Percentiles rank a stretch among this genome's conserved stretches.
These are phyloP conservation scores for Hartigia nigra DNA, from an alignment of 2,888 invertebrate genomes.

Conservation along the genomic window DNA sequence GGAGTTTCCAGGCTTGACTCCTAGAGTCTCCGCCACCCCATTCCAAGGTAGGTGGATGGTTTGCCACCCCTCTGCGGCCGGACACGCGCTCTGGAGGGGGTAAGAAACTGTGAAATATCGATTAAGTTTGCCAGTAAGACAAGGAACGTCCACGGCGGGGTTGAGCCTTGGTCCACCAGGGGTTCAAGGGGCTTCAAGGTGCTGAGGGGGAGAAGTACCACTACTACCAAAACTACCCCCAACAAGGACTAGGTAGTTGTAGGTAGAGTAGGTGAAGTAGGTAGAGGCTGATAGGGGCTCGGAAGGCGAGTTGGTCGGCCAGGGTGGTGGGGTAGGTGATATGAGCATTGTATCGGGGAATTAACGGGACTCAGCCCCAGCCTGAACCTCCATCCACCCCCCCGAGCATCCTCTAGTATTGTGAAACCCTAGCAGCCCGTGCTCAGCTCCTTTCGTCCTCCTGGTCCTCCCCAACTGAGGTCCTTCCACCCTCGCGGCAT, in stretches of 20 bases:
- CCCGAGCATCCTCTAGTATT: neutral
- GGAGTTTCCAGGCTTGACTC: constrained; percentile 29
- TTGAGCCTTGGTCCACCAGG: constrained; percentile 28
- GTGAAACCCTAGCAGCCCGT: neutral
- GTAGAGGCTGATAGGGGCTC: constrained; percentile 20
- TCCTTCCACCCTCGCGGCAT: constrained; percentile 30
- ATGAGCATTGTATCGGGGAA: constrained; percentile 67
- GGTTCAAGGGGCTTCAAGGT: constrained; percentile 26
- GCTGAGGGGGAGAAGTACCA: neutral
- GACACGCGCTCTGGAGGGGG: constrained; percentile 59
- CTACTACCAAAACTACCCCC: neutral
- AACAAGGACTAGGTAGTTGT: neutral
- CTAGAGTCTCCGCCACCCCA: constrained; percentile 1
- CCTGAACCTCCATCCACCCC: constrained; percentile 12
- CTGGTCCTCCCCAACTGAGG: neutral
- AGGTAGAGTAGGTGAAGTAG: neutral
- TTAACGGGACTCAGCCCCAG: constrained; percentile 56
- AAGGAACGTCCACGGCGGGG: constrained; percentile 64
- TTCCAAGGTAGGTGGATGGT: neutral
- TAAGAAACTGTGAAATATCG: constrained; percentile 67
- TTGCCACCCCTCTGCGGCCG: constrained; percentile 51
- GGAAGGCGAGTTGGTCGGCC: constrained; percentile 46
- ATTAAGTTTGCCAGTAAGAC: constrained; percentile 67
- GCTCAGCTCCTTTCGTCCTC: neutral
- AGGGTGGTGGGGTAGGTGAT: constrained; percentile 63